Evolutionary conservation across 2,797 vertebrate genomes (phyloP).

Genomic region (Cossypha niveicapilla): DNA sequence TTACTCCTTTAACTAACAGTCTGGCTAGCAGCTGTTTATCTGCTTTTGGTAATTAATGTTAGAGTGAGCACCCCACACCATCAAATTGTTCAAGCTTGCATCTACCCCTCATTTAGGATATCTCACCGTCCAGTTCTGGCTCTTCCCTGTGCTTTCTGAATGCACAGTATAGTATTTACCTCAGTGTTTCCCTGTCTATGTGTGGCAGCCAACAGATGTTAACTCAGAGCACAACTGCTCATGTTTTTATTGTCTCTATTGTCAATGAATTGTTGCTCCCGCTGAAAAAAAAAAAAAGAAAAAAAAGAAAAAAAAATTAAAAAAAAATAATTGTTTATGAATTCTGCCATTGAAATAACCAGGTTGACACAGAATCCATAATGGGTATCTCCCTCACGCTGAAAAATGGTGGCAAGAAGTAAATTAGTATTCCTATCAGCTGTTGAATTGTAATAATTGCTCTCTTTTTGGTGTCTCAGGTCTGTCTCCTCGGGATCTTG

Average conservation of each 20-base stretch:
- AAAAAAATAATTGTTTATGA: background rate
- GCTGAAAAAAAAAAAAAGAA: background rate
- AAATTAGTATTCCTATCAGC: background rate
- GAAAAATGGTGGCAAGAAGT: background rate
- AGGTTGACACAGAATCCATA: background rate
- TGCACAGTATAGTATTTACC: background rate
- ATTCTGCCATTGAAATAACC: background rate
- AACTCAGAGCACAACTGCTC: background rate
- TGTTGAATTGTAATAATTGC: background rate
- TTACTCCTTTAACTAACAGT: background rate
- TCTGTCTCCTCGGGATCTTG: constrained; percentile 94
- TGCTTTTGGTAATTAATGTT: background rate
- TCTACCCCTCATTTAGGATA: background rate
- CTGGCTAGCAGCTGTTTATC: background rate
- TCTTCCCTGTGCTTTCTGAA: background rate
- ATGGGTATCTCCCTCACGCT: background rate
- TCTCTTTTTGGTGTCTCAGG: constrained; percentile 74
- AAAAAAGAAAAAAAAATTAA: background rate
- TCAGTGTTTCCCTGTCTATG: background rate
- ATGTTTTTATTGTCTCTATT: background rate
- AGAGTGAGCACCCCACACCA: background rate
- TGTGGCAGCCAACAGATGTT: background rate
- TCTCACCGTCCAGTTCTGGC: background rate
- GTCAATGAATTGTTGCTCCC: background rate
- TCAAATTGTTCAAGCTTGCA: background rate